Conservation (phyloP, 1,140 invertebrate species). For the Psix sp. region DNA sequence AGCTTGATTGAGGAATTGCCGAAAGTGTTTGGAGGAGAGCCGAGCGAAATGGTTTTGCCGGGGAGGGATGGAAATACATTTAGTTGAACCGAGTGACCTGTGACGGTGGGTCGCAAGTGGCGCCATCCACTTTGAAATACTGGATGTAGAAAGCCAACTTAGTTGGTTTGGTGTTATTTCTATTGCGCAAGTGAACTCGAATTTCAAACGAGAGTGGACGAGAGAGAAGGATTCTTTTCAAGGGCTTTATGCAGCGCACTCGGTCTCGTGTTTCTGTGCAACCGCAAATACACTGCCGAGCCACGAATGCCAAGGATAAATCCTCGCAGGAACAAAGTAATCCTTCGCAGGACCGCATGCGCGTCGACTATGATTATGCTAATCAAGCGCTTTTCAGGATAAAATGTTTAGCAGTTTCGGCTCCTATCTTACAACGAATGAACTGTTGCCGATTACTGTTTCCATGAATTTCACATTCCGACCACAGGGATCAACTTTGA, state of each 20-base stretch:
- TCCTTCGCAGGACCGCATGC: slow-evolving; percentile 39
- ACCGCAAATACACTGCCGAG: slow-evolving; percentile 35
- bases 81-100: slow-evolving; percentile 54
- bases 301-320: slow-evolving; percentile 35
- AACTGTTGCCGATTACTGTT: slow-evolving; percentile 26
- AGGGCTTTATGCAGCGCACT: slow-evolving; percentile 30
- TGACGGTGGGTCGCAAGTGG: slow-evolving; percentile 50
- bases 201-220: slow-evolving; percentile 44
- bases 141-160: slow-evolving; percentile 36
- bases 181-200: slow-evolving; percentile 49
- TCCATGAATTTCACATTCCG: slow-evolving; percentile 28
- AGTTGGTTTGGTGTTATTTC: slow-evolving; percentile 38
- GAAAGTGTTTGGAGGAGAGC: background rate
- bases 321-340: slow-evolving; percentile 45
- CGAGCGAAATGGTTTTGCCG: background rate
- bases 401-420: slow-evolving; percentile 46
- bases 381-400: slow-evolving; percentile 50
- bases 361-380: slow-evolving; percentile 46
- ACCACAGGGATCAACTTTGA: slow-evolving; percentile 10
- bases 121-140: slow-evolving; percentile 44
- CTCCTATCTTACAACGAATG: slow-evolving; percentile 19
- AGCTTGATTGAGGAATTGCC: slow-evolving; percentile 19
- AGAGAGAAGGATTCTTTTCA: slow-evolving; percentile 36
- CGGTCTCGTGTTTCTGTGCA: slow-evolving; percentile 39
- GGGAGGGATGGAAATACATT: slow-evolving; percentile 40